Base-by-base conservation (phyloP, 2,888 invertebrate species). In the Epiblema foenella region DNA sequence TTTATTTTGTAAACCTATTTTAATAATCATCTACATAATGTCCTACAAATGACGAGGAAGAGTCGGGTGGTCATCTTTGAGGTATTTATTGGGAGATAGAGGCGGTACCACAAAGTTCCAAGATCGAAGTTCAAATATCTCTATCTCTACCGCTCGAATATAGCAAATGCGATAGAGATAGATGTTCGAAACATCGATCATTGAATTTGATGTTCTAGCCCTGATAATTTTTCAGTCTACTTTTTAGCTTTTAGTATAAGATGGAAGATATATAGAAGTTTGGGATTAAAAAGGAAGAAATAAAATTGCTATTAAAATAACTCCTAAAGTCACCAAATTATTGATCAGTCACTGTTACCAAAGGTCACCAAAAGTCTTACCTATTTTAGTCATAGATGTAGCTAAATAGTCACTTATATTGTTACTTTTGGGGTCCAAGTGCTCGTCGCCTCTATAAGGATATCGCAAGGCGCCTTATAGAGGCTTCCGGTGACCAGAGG, bases 11-110 rank as follows among this genome's bases (percentile, higher is more conserved):
- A 42, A 42, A 42, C 15, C 5, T 57, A 37, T 52, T 52, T 51
- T 63, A 54, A 64, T 64, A 52, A 52, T 64, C 63, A 33, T 7
- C 63, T 64, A 64, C 52, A n/a, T 7, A 64, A 52, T 15, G 24
- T 39, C 10, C 20, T 64, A 64, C 54, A 74, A 57, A 72, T 77
- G 77, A 79, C 54, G 54, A 51, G 29, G 51, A 59, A 63, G 71
- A 69, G 68, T 74, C 20, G 24, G 15, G 12, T 56, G 59, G 20
- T 52, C 33, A 54, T 29, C 37, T 58, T 62, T 51, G 75, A 77
- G 75, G 75, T 77, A 75, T 68, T 56, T 68, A 57, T 75, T 79
- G 79, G 81, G 80, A 82, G 82, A 82, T n/a, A 46, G n/a, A n/a
- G 46, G 46, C 46, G 4, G 46, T n/a, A 46, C 33, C 33, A 33